Evolutionary conservation across 2,888 invertebrate species (phyloP), one percentile per base, ranked within the genome.

Genomic region (Nesidiocoris tenuis): DNA sequence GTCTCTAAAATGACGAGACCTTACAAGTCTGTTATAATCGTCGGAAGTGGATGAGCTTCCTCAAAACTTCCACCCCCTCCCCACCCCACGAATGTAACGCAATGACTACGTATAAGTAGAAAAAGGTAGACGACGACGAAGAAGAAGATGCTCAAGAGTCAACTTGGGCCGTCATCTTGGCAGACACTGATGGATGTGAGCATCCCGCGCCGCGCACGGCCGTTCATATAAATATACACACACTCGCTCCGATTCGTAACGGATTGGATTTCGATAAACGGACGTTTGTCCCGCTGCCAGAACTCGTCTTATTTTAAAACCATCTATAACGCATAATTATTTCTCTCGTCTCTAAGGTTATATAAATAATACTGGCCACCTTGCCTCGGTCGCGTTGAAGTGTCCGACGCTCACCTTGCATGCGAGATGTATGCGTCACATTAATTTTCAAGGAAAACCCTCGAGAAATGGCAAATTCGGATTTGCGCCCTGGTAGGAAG

Each of bases 241-340:
- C 71, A 59, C 75, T 59, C 72, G 77, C 68, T 78, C 78, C 78
- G 76, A 78, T 78, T 78, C 78, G 78, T 74, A 76, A 78, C 78
- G 76, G 78, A 78, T 78, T 78, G 76, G 70, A 78, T 78, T 78
- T 78, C 78, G 78, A 78, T 78, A 78, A 78, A 70, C 72, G 72
- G 72, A 54, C 72, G 72, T 72, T 72, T 72, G 72, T 72, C 63
- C 64, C 72, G 25, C 64, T 72, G 72, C 72, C 72, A 72, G 64
- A 63, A 64, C 64, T 23, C 3, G 54, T 24, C 72, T 72, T 72
- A 63, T 63, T 72, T 72, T 72, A 63, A 64, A 71, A 63, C 70
- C 70, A 72, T 72, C 72, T 72, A 72, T 72, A 72, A 72, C 70
- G 70, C 61, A 70, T 70, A 70, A 70, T 70, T 70, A 70, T 70